Evolutionary conservation across 64 coral and sea anemone species (phyloP).

Genomic region (Porites lutea): DNA sequence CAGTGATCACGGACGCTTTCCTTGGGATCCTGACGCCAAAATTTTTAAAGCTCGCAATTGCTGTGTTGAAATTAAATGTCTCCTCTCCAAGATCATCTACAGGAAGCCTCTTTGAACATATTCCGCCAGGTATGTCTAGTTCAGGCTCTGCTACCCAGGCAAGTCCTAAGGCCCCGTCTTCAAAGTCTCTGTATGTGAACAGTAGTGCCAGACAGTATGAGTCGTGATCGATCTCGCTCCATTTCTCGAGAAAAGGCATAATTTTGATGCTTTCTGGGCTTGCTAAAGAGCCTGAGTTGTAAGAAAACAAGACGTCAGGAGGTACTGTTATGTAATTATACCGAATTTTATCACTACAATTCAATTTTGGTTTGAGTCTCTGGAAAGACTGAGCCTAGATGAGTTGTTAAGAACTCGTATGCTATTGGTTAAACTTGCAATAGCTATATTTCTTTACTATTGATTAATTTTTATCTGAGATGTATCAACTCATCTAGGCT

Average conservation of each 20-base stretch:
- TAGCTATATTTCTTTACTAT: too few relatives aligned
- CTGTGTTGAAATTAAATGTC: slow-evolving; percentile 70
- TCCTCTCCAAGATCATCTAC: slow-evolving; percentile 12
- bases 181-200: slow-evolving; percentile 90
- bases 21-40: slow-evolving; percentile 59
- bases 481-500: too few relatives aligned
- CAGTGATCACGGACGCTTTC: slow-evolving; percentile 68
- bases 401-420: too few relatives aligned
- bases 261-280: slow-evolving; percentile 44
- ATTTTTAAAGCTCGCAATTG: slow-evolving; percentile 68
- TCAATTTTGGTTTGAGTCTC: too few relatives aligned
- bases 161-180: slow-evolving; percentile 69
- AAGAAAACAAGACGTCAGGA: not conserved
- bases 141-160: slow-evolving; percentile 76
- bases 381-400: too few relatives aligned
- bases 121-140: slow-evolving; percentile 31
- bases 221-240: slow-evolving; percentile 84
- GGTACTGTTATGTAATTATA: too few relatives aligned
- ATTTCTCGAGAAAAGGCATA: slow-evolving; percentile 65
- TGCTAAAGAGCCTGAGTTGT: slow-evolving; percentile 47
- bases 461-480: too few relatives aligned
- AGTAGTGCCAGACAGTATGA: slow-evolving; percentile 80
- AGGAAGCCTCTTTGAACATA: slow-evolving; percentile 67
- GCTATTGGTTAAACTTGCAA: too few relatives aligned
- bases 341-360: too few relatives aligned